Conservation (phyloP, 2,888 invertebrate species). For the Salpingus planirostris region DNA sequence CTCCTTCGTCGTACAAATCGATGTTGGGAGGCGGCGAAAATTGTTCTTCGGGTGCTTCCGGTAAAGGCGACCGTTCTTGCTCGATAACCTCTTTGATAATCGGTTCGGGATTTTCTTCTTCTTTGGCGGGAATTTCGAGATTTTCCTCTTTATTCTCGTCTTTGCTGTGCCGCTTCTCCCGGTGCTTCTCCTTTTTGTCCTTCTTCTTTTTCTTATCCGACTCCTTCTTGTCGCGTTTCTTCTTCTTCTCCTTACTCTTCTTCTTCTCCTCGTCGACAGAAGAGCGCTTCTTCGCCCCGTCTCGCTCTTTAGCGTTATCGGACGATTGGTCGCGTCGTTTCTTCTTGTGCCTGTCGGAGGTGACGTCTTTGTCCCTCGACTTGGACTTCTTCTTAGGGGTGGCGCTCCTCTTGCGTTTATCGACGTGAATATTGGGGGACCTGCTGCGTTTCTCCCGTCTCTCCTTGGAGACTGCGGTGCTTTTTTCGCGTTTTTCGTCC, state of each 20-base stretch:
- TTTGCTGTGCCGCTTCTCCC: conserved; percentile 31
- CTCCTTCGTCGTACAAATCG: conserved; percentile 49
- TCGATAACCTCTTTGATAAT: conserved; percentile 37
- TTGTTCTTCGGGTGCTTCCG: too few species aligned
- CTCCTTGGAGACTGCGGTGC: conserved; percentile 22
- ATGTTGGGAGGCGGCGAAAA: too few species aligned
- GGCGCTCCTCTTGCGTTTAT: conserved; percentile 28
- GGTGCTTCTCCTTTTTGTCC: conserved; percentile 40
- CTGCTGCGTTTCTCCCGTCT: conserved; percentile 1
- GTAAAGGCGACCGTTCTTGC: conserved; percentile 16
- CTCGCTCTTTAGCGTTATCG: conserved; percentile 28
- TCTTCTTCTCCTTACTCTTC: conserved; percentile 46
- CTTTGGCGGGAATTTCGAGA: conserved; percentile 7
- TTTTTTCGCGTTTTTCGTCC: conserved; percentile 11
- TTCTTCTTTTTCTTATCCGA: conserved; percentile 39
- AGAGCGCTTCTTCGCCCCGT: conserved; percentile 29
- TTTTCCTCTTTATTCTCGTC: conserved; percentile 30
- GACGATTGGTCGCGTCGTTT: conserved; percentile 27
- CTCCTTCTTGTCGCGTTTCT: conserved; percentile 47
- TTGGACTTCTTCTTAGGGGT: conserved; percentile 36
- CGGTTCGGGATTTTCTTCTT: conserved; percentile 43
- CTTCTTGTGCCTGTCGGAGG: conserved; percentile 34
- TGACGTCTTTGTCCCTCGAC: conserved; percentile 33
- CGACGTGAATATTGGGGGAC: neutral
- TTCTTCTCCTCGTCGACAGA: conserved; percentile 36